Percentiles rank a stretch among this genome's conserved stretches.
phyloP scores from a whole-genome alignment of 2,113 vertebrate genomes.

The Cynocephalus volans region DNA sequence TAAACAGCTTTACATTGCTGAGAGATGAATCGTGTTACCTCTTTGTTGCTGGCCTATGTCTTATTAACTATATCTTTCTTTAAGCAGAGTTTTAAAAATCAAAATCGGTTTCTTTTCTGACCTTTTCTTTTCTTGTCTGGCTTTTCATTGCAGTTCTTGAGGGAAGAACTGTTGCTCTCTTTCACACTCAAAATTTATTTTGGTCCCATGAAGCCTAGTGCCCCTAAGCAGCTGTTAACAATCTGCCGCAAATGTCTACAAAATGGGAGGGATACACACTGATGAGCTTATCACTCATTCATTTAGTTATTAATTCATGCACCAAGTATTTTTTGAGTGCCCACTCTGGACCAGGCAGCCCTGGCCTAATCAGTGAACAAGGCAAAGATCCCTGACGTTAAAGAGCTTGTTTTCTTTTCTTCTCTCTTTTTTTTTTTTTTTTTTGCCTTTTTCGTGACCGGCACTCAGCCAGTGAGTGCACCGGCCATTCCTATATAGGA shows the following conservation, averaged over 20 bases:
- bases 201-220: conserved; percentile 25
- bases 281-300: conserved; percentile 54
- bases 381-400: conserved; percentile 19
- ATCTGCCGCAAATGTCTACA: conserved; percentile 49
- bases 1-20: not conserved
- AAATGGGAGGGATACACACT: conserved; percentile 27
- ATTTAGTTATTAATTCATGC: conserved; percentile 71
- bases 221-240: conserved; percentile 58
- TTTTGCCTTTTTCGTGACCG: no score
- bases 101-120: conserved; percentile 49
- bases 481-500: no score
- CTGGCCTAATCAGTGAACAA: not conserved
- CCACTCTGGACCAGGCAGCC: conserved; percentile 37
- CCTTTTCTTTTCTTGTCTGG: not conserved
- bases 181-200: conserved; percentile 65
- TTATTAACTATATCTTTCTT: conserved; percentile 41
- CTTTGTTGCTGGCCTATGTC: not conserved
- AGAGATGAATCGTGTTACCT: conserved; percentile 6
- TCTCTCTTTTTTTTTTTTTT: no score
- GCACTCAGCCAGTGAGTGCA: no score
- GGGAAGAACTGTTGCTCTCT: not conserved
- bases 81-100: conserved; percentile 13
- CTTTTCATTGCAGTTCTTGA: conserved; percentile 4
- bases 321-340: conserved; percentile 68
- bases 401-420: conserved; percentile 40